phyloP scores from a whole-genome alignment of 2,113 vertebrate genomes.

The Hiodon alosoides region DNA sequence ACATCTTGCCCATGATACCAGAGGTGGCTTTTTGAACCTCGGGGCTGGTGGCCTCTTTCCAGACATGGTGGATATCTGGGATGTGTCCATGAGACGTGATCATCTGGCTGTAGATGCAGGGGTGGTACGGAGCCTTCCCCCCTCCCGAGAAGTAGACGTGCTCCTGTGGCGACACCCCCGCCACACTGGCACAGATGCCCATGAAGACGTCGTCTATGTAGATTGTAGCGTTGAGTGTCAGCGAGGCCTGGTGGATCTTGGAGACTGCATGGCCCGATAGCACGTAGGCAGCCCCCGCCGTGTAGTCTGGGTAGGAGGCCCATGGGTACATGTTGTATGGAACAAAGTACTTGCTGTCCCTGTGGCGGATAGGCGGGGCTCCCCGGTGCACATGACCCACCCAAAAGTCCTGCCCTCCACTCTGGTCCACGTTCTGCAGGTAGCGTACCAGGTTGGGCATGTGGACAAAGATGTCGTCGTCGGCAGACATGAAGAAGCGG shows the following conservation, averaged over 20 bases:
- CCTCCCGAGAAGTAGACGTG: slow-evolving; percentile 88
- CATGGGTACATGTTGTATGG: slow-evolving; percentile 87
- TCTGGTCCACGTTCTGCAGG: slow-evolving; percentile 64
- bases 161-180: slow-evolving; percentile 76
- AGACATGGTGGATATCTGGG: slow-evolving; percentile 75
- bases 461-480: slow-evolving; percentile 93
- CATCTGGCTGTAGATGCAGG: slow-evolving; percentile 89
- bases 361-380: slow-evolving; percentile 76
- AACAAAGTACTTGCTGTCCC: slow-evolving; percentile 88
- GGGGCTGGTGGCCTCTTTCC: slow-evolving; percentile 76
- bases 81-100: slow-evolving; percentile 91
- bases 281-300: slow-evolving; percentile 84
- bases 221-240: slow-evolving; percentile 82
- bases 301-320: slow-evolving; percentile 88
- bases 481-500: slow-evolving; percentile 88
- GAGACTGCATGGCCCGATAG: slow-evolving; percentile 78
- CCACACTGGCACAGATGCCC: slow-evolving; percentile 85
- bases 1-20: slow-evolving; percentile 69
- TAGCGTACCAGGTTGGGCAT: slow-evolving; percentile 86
- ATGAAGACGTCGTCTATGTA: slow-evolving; percentile 97
- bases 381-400: slow-evolving; percentile 82
- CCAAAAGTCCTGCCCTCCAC: slow-evolving; percentile 76
- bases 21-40: slow-evolving; percentile 63
- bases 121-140: slow-evolving; percentile 80
- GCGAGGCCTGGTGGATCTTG: slow-evolving; percentile 78